phyloP scores from a whole-genome alignment of 1,140 invertebrate species.

The Hylaeus volcanicus region DNA sequence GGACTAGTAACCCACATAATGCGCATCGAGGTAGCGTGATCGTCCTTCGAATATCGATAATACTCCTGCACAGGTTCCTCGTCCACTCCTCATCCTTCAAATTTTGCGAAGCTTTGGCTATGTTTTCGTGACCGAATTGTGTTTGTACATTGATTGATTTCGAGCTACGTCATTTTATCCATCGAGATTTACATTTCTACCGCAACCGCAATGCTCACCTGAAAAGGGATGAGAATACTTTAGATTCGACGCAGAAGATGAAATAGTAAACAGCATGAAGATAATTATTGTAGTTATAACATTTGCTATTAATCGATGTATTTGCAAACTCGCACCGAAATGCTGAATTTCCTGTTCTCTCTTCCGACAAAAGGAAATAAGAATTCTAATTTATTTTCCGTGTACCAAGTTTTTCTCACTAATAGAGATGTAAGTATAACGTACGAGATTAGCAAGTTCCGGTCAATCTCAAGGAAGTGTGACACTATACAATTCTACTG shows the following conservation, averaged over 20 bases:
- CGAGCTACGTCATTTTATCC: constrained; percentile 1
- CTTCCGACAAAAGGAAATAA: too few species aligned
- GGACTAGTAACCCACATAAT: constrained; percentile 64
- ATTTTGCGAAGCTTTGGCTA: not conserved
- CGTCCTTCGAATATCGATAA: constrained; percentile 60
- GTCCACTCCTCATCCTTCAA: constrained; percentile 12
- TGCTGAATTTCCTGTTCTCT: too few species aligned
- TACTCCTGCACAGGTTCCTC: not conserved
- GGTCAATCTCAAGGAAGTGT: too few species aligned
- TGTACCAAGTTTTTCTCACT: not conserved
- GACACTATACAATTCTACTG: too few species aligned
- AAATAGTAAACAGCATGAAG: not conserved
- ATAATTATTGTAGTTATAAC: too few species aligned
- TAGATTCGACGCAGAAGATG: not conserved
- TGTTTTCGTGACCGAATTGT: not conserved
- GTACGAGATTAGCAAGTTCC: too few species aligned
- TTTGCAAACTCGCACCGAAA: too few species aligned
- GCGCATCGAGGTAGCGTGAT: constrained; percentile 41
- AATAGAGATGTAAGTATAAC: too few species aligned
- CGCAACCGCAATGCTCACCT: not conserved
- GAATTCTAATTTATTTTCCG: too few species aligned
- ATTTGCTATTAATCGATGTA: too few species aligned
- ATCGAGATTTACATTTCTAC: constrained; percentile 6
- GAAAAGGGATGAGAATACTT: not conserved
- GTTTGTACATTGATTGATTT: not conserved